Evolutionary conservation across 2,888 invertebrate species (phyloP), one percentile per base, ranked within the genome.

Genomic region (Malacosoma neustria): DNA sequence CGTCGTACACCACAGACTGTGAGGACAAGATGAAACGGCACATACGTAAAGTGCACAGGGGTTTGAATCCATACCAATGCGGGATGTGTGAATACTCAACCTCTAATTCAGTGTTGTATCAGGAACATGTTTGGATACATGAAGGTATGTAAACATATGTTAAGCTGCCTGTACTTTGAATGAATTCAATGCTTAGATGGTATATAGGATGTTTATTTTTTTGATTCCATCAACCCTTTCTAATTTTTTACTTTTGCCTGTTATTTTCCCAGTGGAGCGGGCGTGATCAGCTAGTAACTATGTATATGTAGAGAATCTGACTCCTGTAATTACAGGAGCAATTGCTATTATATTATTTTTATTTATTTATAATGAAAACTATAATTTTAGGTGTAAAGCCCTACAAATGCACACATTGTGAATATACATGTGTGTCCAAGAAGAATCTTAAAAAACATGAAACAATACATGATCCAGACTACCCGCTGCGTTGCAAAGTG

Each of bases 401-500:
- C 0, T 84, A 63, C 45, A 69, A 73, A 51, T 84, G 84, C 33
- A 45, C 61, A 0, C 54, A 61, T 37, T 84, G 84, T 7, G 46
- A 70, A 0, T 76, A 80, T 49, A 43, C 70, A 0, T 73, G 69
- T 4, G 81, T 63, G 0, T 81, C 81, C 0, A 80, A 77, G 51
- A 82, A 76, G 43, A 81, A 81, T 35, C 49, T 72, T 0, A 75
- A 74, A 34, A 71, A 72, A 37, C 84, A 84, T 13, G 76, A 81
- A 29, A 32, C 53, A 0, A 69, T 70, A 0, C 84, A 82, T 31
- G 43, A 71, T 0, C 59, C 64, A 0, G 72, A 77, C 33, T 75
- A 79, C 35, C 79, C 79, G 0, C 44, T 70, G 2, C 63, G 62
- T 14, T 76, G 76, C 29, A 40, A 43, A 0, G 42, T 55, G 0